Evolutionary conservation across 2,888 invertebrate species (phyloP).

Genomic region (Anaspis maculata): DNA sequence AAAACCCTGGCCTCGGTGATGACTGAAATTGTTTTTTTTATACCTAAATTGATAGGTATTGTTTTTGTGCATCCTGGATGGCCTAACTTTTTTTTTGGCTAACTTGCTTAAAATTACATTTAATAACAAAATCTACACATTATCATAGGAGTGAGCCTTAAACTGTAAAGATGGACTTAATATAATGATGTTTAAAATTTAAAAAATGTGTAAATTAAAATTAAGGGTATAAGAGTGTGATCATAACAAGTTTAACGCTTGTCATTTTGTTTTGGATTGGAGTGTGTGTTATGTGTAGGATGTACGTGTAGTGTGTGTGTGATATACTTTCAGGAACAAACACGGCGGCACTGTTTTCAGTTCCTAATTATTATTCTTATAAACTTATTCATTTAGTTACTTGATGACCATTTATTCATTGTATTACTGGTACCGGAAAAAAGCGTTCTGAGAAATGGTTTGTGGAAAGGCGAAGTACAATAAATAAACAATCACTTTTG

Average conservation of each 20-base stretch:
- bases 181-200: conserved; percentile 22
- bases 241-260: conserved; percentile 27
- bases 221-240: conserved; percentile 23
- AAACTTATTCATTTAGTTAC: no score
- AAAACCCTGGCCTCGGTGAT: no score
- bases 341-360: no score
- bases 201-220: conserved; percentile 21
- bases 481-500: no score
- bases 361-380: no score
- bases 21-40: conserved; percentile 10
- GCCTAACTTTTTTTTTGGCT: conserved; percentile 6
- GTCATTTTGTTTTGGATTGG: conserved; percentile 18
- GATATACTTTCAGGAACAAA: no score
- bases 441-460: no score
- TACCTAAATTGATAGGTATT: conserved; percentile 10
- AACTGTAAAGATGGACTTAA: conserved; percentile 24
- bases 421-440: no score
- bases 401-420: no score
- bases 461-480: no score
- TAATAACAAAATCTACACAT: conserved; percentile 12
- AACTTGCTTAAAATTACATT: conserved; percentile 12
- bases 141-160: conserved; percentile 11
- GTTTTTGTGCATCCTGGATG: conserved; percentile 6
- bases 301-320: conserved; percentile 21
- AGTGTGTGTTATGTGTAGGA: conserved; percentile 22